phyloP scores from a whole-genome alignment of 2,888 invertebrate genomes.

The Isoperla grammatica region DNA sequence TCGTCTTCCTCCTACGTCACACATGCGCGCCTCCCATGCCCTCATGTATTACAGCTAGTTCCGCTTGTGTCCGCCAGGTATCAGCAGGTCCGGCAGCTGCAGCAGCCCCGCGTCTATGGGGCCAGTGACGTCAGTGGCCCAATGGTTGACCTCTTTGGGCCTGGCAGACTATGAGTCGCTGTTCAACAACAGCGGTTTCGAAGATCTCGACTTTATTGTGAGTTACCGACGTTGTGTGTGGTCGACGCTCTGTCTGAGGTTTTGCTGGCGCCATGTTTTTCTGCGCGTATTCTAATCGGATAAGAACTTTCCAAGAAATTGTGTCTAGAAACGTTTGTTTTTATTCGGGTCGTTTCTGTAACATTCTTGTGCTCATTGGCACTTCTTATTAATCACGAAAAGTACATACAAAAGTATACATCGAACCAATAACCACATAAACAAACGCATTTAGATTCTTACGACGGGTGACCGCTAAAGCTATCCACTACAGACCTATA shows the following conservation, averaged over 20 bases:
- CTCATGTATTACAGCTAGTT: too few relatives aligned
- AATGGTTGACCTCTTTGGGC: slow-evolving; percentile 72
- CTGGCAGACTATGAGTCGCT: slow-evolving; percentile 79
- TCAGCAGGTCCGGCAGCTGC: slow-evolving; percentile 44
- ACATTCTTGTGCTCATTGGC: not conserved
- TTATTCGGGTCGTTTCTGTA: not conserved
- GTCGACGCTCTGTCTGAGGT: not conserved
- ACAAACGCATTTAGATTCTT: too few relatives aligned
- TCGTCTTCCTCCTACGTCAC: not conserved
- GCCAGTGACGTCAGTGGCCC: slow-evolving; percentile 51
- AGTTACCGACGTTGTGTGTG: slow-evolving; percentile 43
- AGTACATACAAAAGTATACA: too few relatives aligned
- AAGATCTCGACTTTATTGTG: slow-evolving; percentile 89
- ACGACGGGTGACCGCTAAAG: too few relatives aligned
- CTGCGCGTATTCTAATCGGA: not conserved
- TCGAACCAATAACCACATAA: too few relatives aligned
- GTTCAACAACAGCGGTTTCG: slow-evolving; percentile 82
- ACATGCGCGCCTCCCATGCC: too few relatives aligned
- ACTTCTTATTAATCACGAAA: too few relatives aligned
- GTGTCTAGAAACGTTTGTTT: not conserved
- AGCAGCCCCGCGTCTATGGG: slow-evolving; percentile 24
- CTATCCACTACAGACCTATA: too few relatives aligned
- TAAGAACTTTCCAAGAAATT: not conserved
- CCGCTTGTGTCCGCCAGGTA: slow-evolving; percentile 44
- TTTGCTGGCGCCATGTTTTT: not conserved